Evolutionary conservation across 2,888 invertebrate species (phyloP).

Genomic region (Leucophenga montana): DNA sequence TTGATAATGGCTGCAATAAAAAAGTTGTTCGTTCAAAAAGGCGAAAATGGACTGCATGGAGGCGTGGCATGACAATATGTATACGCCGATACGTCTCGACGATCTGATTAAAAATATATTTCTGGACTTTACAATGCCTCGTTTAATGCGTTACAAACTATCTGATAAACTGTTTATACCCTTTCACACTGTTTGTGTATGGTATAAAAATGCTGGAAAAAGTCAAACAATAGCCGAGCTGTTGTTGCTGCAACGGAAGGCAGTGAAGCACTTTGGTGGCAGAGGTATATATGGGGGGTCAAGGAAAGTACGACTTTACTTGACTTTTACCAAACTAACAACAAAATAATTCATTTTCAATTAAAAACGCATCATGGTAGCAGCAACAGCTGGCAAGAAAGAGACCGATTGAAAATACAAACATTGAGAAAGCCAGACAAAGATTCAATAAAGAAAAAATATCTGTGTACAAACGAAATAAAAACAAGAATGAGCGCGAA

Average conservation of each 20-base stretch:
- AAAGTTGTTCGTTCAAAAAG: too few relatives aligned
- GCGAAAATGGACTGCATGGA: too few relatives aligned
- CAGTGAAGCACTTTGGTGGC: slow-evolving; percentile 10
- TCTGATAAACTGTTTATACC: too few relatives aligned
- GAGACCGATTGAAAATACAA: slow-evolving; percentile 9
- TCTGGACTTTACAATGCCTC: too few relatives aligned
- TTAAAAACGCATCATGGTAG: slow-evolving; percentile 68
- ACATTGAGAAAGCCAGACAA: not conserved
- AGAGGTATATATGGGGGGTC: too few relatives aligned
- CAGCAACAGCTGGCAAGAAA: slow-evolving; percentile 34
- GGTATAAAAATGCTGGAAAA: too few relatives aligned
- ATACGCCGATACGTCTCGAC: too few relatives aligned
- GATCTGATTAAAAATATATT: too few relatives aligned
- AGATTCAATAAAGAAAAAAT: slow-evolving; percentile 8
- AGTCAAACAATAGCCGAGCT: slow-evolving; percentile 31
- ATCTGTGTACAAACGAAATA: not conserved
- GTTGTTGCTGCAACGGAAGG: not conserved
- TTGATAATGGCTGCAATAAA: too few relatives aligned
- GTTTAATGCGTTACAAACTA: too few relatives aligned
- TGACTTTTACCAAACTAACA: slow-evolving; percentile 49
- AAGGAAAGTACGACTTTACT: slow-evolving; percentile 25
- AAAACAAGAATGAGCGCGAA: not conserved
- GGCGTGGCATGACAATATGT: too few relatives aligned
- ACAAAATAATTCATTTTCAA: slow-evolving; percentile 71
- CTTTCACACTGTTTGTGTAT: too few relatives aligned